Percentiles rank a stretch among this genome's conserved stretches.
phyloP scores from a whole-genome alignment of 2,797 vertebrate genomes.

The Coregonus suidteri region DNA sequence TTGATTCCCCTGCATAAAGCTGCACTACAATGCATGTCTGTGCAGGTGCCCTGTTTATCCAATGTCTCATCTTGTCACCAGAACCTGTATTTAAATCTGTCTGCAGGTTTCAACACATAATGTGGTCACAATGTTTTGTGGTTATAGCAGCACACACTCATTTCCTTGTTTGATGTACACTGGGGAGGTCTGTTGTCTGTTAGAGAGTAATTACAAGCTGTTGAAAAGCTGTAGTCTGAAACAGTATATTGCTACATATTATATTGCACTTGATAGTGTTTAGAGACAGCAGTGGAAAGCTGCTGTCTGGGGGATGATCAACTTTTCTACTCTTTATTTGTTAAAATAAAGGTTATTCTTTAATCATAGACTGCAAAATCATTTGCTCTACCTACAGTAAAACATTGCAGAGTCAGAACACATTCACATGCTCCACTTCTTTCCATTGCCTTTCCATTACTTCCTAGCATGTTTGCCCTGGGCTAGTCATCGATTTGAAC shows the following conservation, averaged over 20 bases:
- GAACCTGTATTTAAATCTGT: slow-evolving; percentile 25
- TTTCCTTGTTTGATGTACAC: neutral
- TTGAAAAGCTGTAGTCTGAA: neutral
- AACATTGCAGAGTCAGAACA: neutral
- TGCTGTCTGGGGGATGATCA: neutral
- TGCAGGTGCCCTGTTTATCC: slow-evolving; percentile 42
- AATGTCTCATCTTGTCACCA: slow-evolving; percentile 43
- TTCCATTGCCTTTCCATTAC: neutral
- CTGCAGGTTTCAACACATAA: slow-evolving; percentile 52
- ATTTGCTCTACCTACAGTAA: neutral
- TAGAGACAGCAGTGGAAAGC: neutral
- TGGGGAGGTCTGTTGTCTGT: neutral
- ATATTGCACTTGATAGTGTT: neutral
- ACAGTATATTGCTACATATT: neutral
- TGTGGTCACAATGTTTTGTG: slow-evolving; percentile 24
- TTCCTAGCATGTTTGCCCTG: slow-evolving; percentile 14
- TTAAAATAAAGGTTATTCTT: neutral
- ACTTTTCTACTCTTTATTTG: neutral
- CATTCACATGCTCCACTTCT: neutral
- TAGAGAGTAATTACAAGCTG: neutral
- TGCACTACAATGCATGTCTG: slow-evolving; percentile 49
- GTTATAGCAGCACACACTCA: neutral
- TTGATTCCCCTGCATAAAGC: slow-evolving; percentile 20
- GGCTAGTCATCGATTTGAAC: slow-evolving; percentile 14
- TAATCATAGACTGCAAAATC: neutral